phyloP scores from a whole-genome alignment of 2,888 invertebrate genomes.

The Saturnia japonica region DNA sequence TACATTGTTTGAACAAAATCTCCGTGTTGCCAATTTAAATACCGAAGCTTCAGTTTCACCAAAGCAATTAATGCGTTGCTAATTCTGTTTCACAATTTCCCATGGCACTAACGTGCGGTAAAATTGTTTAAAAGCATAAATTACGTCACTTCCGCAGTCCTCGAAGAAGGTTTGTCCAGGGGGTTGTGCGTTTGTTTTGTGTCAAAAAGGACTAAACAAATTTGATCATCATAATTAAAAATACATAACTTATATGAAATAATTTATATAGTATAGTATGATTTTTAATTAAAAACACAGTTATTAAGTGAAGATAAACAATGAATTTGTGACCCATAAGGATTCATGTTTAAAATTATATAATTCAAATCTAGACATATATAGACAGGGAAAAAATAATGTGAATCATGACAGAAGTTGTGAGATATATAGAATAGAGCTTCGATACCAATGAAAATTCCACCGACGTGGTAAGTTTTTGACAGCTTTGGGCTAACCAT shows the following conservation, averaged over 20 bases:
- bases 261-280: background rate
- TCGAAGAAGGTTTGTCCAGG: background rate
- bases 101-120: background rate
- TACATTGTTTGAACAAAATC: background rate
- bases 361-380: background rate
- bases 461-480: slow-evolving; percentile 5
- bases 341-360: background rate
- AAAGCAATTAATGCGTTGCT: background rate
- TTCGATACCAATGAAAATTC: slow-evolving; percentile 6
- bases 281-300: background rate
- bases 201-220: background rate
- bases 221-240: background rate
- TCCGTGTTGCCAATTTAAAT: background rate
- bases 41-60: background rate
- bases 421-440: background rate
- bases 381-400: background rate
- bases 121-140: background rate
- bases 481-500: slow-evolving; percentile 9
- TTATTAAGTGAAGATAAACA: background rate
- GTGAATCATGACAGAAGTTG: background rate
- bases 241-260: background rate
- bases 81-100: background rate
- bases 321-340: background rate
- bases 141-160: background rate
- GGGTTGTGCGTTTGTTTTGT: background rate